Conservation (phyloP, 2,797 vertebrate species). For the Phoebastria nigripes region DNA sequence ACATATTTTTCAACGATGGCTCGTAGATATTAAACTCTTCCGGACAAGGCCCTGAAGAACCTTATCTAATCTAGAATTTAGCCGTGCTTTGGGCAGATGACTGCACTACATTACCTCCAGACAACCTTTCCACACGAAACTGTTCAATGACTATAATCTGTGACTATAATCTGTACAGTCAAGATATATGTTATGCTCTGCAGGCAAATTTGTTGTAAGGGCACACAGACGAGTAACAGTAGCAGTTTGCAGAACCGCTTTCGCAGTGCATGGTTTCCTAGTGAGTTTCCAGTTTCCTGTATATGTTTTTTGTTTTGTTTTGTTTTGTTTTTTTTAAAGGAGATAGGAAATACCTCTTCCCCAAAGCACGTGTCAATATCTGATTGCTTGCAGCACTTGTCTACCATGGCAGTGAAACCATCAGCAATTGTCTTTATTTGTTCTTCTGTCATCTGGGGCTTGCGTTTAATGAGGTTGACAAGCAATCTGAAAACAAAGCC, state of each 20-base stretch:
- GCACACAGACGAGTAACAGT: rapidly evolving
- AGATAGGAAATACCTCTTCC: slow-evolving; percentile 40
- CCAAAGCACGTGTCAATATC: slow-evolving; percentile 21
- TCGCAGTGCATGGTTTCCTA: neutral
- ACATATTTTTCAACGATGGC: neutral
- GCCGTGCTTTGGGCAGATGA: neutral
- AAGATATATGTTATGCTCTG: neutral
- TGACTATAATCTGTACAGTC: neutral
- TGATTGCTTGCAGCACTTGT: slow-evolving; percentile 49
- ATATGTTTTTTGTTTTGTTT: neutral
- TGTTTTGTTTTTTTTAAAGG: neutral
- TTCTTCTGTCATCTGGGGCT: slow-evolving; percentile 63
- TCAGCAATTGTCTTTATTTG: slow-evolving; percentile 29
- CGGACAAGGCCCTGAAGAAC: neutral
- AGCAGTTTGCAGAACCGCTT: neutral
- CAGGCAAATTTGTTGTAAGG: neutral
- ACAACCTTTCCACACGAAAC: neutral
- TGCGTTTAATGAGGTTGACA: slow-evolving; percentile 71
- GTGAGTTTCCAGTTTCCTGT: neutral
- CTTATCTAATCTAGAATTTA: neutral
- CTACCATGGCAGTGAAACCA: slow-evolving; percentile 34
- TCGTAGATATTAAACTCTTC: neutral
- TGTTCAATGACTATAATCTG: neutral
- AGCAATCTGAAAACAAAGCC: slow-evolving; percentile 57
- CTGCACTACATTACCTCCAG: neutral